These are phyloP conservation scores for Phrynocephalus forsythii DNA, from an alignment of 2,797 vertebrate genomes.

Conservation along the genomic window DNA sequence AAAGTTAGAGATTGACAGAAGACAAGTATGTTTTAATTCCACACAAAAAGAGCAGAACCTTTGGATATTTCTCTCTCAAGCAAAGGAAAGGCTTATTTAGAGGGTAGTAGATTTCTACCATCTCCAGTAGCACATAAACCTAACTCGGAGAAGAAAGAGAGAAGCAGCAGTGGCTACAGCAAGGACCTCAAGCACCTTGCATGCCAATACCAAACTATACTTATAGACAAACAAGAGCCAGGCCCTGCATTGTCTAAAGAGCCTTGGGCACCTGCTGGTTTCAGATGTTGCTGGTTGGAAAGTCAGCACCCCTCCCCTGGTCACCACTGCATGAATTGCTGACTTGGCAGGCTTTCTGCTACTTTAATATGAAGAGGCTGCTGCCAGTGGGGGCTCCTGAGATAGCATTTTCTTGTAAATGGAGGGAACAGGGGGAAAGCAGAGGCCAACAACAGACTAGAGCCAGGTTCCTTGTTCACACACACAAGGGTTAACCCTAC, in stretches of 20 bases:
- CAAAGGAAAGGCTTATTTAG: neutral
- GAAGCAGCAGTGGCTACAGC: neutral
- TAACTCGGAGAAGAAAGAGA: neutral
- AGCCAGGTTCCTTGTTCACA: neutral
- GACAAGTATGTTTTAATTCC: neutral
- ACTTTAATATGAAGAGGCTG: neutral
- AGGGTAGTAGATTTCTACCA: neutral
- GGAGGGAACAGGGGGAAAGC: neutral
- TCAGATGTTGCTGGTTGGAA: neutral
- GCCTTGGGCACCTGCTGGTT: conserved; percentile 1
- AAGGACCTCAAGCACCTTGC: neutral
- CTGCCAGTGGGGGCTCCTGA: neutral
- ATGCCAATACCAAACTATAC: neutral
- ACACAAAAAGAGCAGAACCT: neutral
- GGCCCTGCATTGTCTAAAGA: neutral
- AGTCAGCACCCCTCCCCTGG: neutral
- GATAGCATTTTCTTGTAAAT: neutral
- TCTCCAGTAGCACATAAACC: neutral
- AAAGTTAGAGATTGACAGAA: neutral
- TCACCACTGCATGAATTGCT: neutral
- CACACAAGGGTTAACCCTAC: neutral
- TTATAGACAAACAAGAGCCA: neutral
- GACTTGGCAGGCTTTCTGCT: neutral
- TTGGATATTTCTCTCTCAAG: neutral
- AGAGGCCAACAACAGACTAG: neutral